Percentiles rank a stretch among this genome's conserved stretches.
phyloP scores from a whole-genome alignment of 2,888 invertebrate genomes.

The Drosophila tripunctata region DNA sequence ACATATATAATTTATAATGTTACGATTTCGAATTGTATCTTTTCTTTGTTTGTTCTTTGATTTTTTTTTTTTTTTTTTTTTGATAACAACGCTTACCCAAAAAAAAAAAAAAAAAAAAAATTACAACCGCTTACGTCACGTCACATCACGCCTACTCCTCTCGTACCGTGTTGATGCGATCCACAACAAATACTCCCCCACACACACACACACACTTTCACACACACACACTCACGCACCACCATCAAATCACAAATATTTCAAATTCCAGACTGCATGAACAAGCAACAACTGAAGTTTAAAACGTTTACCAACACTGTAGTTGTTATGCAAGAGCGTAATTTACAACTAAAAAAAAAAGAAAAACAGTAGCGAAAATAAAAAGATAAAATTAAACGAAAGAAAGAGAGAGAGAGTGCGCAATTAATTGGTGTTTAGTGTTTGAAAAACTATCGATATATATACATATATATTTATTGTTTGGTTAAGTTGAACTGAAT shows the following conservation, averaged over 20 bases:
- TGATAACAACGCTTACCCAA: conserved; percentile 58
- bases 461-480: background rate
- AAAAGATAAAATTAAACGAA: conserved; percentile 1
- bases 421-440: conserved; percentile 37
- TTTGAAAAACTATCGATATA: conserved; percentile 27
- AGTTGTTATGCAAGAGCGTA: conserved; percentile 33
- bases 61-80: conserved; percentile 71
- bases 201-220: conserved; percentile 4
- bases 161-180: conserved; percentile 40
- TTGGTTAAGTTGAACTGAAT: conserved; percentile 29
- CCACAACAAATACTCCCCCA: conserved; percentile 1
- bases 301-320: conserved; percentile 51
- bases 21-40: conserved; percentile 68
- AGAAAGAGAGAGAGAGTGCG: conserved; percentile 5
- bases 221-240: conserved; percentile 1
- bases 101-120: too few species aligned
- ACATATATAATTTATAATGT: conserved; percentile 60
- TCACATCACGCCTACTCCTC: conserved; percentile 48
- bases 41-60: conserved; percentile 71
- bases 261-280: conserved; percentile 78
- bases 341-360: conserved; percentile 17
- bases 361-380: conserved; percentile 7
- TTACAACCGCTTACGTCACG: conserved; percentile 55
- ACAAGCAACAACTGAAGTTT: conserved; percentile 71
- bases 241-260: conserved; percentile 7